Evolutionary conservation across 2,888 invertebrate species (phyloP), one percentile per base, ranked within the genome.

Genomic region (Eudasyphora cyanicolor): DNA sequence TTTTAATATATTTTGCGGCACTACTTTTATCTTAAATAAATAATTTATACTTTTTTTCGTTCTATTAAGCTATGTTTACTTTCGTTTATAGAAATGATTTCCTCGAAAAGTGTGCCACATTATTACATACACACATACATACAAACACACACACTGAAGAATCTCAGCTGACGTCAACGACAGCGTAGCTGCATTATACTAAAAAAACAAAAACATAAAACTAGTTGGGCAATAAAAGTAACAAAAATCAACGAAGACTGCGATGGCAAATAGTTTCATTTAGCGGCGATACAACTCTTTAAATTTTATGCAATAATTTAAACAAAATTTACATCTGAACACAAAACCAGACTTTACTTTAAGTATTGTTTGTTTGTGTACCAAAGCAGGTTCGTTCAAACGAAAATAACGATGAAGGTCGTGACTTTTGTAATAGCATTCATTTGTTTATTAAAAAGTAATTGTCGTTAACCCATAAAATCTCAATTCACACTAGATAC

Each of bases 101-200:
- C n/a, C 10, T 38, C 17, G 49, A 19, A 49, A n/a, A n/a, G 10
- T 6, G 35, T 10, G 35, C 21, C n/a, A 45, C 45, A 2, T 32
- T 32, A 6, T 54, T 10, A 67, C 21, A 38, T 7, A 42, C 8
- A 60, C 60, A 60, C 60, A 29, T n/a, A n/a, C 2, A 45, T 0
- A n/a, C 45, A 45, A 10, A 8, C 45, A n/a, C n/a, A 1, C 45
- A n/a, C n/a, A n/a, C n/a, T n/a, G n/a, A n/a, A n/a, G n/a, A 6
- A 24, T 51, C 64, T 76, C 73, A 71, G 82, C 62, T 75, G 69
- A 76, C 57, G 76, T 38, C 54, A 60, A 60, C n/a, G n/a, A n/a
- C 85, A 67, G 64, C 75, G 76, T 79, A 82, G 79, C 79, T 75
- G 71, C 82, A 77, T 85, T 84, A 85, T 73, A 85, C 75, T 84